A percentile compares a stretch with the other conserved stretches of the same genome.
Conservation (phyloP, 1,140 invertebrate species). For the Drosophila ficusphila region DNA sequence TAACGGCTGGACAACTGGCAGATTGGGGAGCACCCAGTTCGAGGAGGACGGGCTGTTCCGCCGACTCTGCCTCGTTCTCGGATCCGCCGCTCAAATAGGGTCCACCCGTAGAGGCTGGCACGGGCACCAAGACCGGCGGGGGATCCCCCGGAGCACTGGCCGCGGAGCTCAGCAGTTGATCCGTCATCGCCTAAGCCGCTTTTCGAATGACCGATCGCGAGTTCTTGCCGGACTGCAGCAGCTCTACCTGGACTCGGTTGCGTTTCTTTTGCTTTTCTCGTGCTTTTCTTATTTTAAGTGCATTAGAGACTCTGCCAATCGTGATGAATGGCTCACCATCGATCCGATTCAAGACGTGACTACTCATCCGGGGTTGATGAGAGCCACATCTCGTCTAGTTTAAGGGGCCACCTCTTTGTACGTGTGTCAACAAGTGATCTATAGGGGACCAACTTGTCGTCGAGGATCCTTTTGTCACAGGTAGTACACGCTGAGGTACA, state of each 20-base stretch:
- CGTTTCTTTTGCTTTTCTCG: neutral
- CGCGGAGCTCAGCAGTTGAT: slow-evolving; percentile 67
- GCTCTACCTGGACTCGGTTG: slow-evolving; percentile 38
- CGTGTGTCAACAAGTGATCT: slow-evolving; percentile 70
- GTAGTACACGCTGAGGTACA: slow-evolving; percentile 25
- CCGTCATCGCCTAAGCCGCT: slow-evolving; percentile 74
- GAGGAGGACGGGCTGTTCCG: slow-evolving; percentile 68
- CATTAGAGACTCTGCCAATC: slow-evolving; percentile 28
- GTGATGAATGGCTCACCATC: slow-evolving; percentile 52
- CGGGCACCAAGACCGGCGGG: slow-evolving; percentile 54
- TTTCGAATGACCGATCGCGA: slow-evolving; percentile 35
- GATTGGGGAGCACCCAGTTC: slow-evolving; percentile 61
- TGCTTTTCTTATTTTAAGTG: slow-evolving; percentile 36
- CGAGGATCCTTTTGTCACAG: slow-evolving; percentile 50
- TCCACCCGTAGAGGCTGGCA: slow-evolving; percentile 48
- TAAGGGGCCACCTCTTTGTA: slow-evolving; percentile 40
- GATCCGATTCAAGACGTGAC: slow-evolving; percentile 53
- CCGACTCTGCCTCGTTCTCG: slow-evolving; percentile 40
- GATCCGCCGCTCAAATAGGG: slow-evolving; percentile 53
- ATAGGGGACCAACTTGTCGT: slow-evolving; percentile 35
- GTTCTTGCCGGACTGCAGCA: slow-evolving; percentile 11
- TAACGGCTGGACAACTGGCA: slow-evolving; percentile 4
- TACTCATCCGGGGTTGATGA: slow-evolving; percentile 50
- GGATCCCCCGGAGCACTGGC: slow-evolving; percentile 37
- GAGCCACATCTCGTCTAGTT: slow-evolving; percentile 30